phyloP scores from a whole-genome alignment of 1,140 invertebrate species.

The Trichonephila clavata region DNA sequence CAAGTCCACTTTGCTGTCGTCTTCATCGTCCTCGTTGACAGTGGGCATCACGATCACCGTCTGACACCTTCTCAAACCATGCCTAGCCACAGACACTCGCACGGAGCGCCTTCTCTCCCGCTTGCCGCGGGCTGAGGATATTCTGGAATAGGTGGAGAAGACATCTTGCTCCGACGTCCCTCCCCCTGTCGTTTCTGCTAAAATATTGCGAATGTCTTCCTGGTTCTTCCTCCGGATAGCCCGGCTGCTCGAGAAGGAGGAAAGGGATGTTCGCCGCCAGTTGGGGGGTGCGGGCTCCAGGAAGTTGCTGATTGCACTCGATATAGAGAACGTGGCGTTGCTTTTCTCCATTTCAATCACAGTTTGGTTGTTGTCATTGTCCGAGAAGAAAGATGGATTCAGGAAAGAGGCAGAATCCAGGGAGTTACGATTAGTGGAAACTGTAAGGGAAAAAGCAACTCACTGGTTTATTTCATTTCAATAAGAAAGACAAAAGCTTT shows the following conservation, averaged over 20 bases:
- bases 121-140: not conserved
- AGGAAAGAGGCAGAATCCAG: not conserved
- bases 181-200: constrained; percentile 26
- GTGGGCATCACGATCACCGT: constrained; percentile 73
- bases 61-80: constrained; percentile 61
- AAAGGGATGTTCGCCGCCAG: constrained; percentile 52
- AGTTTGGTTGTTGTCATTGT: not conserved
- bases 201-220: not conserved
- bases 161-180: not conserved
- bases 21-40: constrained; percentile 66
- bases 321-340: not conserved
- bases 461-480: too few species aligned
- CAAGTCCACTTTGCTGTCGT: not conserved
- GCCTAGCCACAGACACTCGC: constrained; percentile 53
- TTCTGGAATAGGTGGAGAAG: not conserved
- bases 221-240: constrained; percentile 56
- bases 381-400: constrained; percentile 29
- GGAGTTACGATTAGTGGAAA: not conserved
- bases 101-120: constrained; percentile 57
- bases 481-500: too few species aligned
- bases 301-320: not conserved
- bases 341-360: constrained; percentile 34
- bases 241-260: constrained; percentile 51
- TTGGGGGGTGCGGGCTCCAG: not conserved
- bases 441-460: not conserved